Base-by-base conservation (phyloP, 2,113 vertebrate genomes). In the Alligator sinensis region DNA sequence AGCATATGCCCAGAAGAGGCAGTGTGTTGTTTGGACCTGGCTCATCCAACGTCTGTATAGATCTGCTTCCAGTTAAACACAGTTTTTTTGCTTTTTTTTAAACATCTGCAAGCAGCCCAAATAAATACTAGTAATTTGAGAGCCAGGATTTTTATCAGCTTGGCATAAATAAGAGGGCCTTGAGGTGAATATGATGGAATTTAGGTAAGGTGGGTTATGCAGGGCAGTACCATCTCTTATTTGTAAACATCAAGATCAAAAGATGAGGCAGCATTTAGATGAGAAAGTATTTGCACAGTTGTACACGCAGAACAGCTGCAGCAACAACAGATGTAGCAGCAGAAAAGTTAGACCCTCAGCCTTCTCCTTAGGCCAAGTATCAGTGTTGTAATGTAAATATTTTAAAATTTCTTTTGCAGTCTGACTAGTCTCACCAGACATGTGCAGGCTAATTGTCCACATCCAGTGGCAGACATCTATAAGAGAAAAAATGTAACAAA, bases 401-500 rank as follows among this genome's bases (percentile, higher is more conserved):
- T 70, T 70, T 68, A 15, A 30, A 78, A 64, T 87, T 90, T 94
- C 34, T 78, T 72, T 15, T 89, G 18, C n/a, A 90, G 27, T 86
- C n/a, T 92, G 57, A 55, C 62, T 94, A 38, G 86, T 82, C 62
- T 95, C 66, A 78, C 34, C 47, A 88, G 76, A 60, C 66, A 54
- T 63, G 76, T 47, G 7, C 86, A 90, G 92, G 1, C 25, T 34
- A 13, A 8, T 80, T 95, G 76, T 88, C n/a, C 92, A 63, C 57
- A 13, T 66, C 6, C 63, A 80, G 7, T 90, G 77, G 89, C 66
- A 88, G 66, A 30, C 59, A 91, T 91, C 64, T 92, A 30, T 66
- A 86, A 86, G 76, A 80, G 60, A 21, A 92, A 82, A 86, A 27
- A 72, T 28, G 3, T 66, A 88, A 94, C 72, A 92, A 84, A 90